phyloP scores from a whole-genome alignment of 2,888 invertebrate species.

The Aporophyla nigra region DNA sequence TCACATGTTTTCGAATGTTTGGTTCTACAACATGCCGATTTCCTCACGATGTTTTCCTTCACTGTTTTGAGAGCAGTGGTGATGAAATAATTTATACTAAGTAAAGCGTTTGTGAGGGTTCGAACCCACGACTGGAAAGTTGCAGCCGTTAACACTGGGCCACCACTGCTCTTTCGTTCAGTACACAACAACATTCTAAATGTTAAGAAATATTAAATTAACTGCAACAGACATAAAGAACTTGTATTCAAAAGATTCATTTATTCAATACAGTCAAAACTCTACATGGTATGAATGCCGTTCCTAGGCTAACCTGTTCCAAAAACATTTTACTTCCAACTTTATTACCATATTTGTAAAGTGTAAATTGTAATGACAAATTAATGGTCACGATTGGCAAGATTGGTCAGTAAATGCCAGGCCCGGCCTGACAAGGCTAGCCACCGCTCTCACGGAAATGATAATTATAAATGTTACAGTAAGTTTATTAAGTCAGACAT shows the following conservation, averaged over 20 bases:
- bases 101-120: too few relatives aligned
- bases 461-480: conserved; percentile 57
- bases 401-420: conserved; percentile 66
- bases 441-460: conserved; percentile 68
- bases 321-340: conserved; percentile 23
- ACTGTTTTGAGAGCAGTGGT: too few relatives aligned
- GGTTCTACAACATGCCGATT: too few relatives aligned
- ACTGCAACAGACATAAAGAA: conserved; percentile 14
- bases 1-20: too few relatives aligned
- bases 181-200: not conserved
- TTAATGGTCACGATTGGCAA: conserved; percentile 48
- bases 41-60: too few relatives aligned
- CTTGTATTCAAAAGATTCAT: conserved; percentile 44
- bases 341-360: conserved; percentile 37
- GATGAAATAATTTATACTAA: too few relatives aligned
- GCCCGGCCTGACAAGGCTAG: conserved; percentile 62
- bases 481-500: conserved; percentile 44
- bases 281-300: conserved; percentile 20
- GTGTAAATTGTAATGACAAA: conserved; percentile 52
- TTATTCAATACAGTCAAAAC: conserved; percentile 29
- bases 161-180: too few relatives aligned
- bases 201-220: not conserved
- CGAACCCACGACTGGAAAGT: too few relatives aligned
- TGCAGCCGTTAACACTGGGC: too few relatives aligned
- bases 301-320: conserved; percentile 16